phyloP scores from a whole-genome alignment of 2,888 invertebrate genomes.

The Diogma glabrata region DNA sequence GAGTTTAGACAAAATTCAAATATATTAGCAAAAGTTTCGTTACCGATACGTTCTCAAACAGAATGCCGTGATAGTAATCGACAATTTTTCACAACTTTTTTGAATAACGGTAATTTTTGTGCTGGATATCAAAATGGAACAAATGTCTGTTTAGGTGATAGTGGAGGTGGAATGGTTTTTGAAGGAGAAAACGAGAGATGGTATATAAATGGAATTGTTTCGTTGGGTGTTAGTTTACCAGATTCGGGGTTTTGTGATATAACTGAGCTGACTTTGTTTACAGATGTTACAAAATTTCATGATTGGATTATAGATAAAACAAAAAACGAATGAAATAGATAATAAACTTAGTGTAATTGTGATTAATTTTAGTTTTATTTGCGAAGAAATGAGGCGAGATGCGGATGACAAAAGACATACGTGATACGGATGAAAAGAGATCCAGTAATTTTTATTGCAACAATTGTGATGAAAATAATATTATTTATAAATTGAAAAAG shows the following conservation, averaged over 20 bases:
- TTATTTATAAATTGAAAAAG: too few relatives aligned
- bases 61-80: not conserved
- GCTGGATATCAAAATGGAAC: not conserved
- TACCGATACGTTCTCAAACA: not conserved
- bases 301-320: constrained; percentile 12
- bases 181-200: not conserved
- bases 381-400: too few relatives aligned
- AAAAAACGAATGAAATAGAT: too few relatives aligned
- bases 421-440: too few relatives aligned
- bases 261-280: constrained; percentile 2
- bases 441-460: too few relatives aligned
- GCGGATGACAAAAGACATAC: too few relatives aligned
- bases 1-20: not conserved
- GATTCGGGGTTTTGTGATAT: constrained; percentile 5
- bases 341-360: too few relatives aligned
- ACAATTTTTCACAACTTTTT: not conserved
- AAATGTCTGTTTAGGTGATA: not conserved
- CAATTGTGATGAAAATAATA: too few relatives aligned
- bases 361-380: too few relatives aligned
- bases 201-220: constrained; percentile 10
- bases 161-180: constrained; percentile 9
- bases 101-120: not conserved
- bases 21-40: not conserved
- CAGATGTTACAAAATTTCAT: constrained; percentile 7
- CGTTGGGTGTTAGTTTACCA: constrained; percentile 12